Base-by-base conservation (phyloP, 2,888 invertebrate species). In the Noctuana brunneofusca region DNA sequence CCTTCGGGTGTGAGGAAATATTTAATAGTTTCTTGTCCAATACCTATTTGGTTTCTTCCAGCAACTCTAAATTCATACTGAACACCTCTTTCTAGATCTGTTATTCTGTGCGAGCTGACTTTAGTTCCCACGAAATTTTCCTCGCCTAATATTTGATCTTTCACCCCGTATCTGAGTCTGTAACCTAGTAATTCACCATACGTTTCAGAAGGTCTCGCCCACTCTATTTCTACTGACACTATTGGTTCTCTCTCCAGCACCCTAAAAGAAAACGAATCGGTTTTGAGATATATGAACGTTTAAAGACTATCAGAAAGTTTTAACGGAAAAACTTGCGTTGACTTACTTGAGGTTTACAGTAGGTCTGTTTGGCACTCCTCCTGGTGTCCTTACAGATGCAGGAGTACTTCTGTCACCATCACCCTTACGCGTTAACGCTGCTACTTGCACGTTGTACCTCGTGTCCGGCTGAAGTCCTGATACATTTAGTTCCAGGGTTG, bases 11-110 rank as follows among this genome's bases (percentile, higher is more conserved):
- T 99, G 59, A 95, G 94, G 90, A 97, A 95, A 75, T 96, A 96
- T 79, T 96, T 96, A 1, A 98, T 96, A 0, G 96, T 96, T 81
- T 99, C 98, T 83, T 98, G 98, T 6, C 99, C 99, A 74, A 96
- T 96, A 59, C 99, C 99, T 58, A 99, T 97, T 71, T 96, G 95
- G 87, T 99, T 99, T 83, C 96, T 96, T 5, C 98, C 99, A 11
- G 98, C 96, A n/a, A 99, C 95, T 68, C 98, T 93, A 83, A 99
- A 98, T 86, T 99, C 99, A 86, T 99, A 99, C 73, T 96, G 96
- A 0, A 98, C 97, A 0, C 99, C 99, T 68, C 97, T 94, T 85
- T 98, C 98, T 54, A 97, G 89, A 79, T 97, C 96, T 70, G 93
- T 94, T 66, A 97, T 95, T 73, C 94, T 94, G 76, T 95, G 95